Evolutionary conservation across 2,888 invertebrate species (phyloP), one percentile per base, ranked within the genome.

Genomic region (Oligia latruncula): DNA sequence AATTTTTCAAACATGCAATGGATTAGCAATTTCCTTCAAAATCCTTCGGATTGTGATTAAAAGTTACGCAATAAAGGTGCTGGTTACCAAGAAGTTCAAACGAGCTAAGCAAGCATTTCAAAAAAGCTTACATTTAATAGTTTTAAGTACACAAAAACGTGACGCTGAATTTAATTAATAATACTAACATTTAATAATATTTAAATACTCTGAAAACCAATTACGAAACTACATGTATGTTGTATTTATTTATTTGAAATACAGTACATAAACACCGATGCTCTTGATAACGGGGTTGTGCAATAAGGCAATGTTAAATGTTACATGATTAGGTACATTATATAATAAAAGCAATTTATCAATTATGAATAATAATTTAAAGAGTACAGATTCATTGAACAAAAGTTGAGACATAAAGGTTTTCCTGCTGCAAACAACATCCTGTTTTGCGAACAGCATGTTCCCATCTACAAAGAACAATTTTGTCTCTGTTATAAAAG

Each of bases 171-270:
- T 20, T 35, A 9, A 52, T 35, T 4, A 70, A 62, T 11, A 70
- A 17, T 49, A n/a, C 17, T 43, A n/a, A n/a, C 20, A n/a, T 35
- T 11, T 23, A 29, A 40, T 35, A 5, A 60, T n/a, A 62, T 62
- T 71, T 43, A 55, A 43, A 72, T 13, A 52, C 43, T 49, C 29
- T 58, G 43, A 43, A 65, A 68, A 80, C 60, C 58, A 72, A 70
- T 82, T 72, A 46, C 52, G 52, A 70, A 85, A 72, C 35, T 35
- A 52, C 66, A 80, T 70, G n/a, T 55, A 17, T 64, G 23, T 58
- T 58, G 67, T 74, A 43, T 9, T 66, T 68, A 73, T 85, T 84
- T 72, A 68, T 84, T 84, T 72, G 64, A 40, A 62, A 72, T 58
- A 60, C 40, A n/a, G 15, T n/a, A 70, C 11, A n/a, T 40, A 62